Percentiles rank a stretch among this genome's conserved stretches.
Evolutionary conservation across 2,888 invertebrate species (phyloP).

Genomic region (Cartodere bifasciata): DNA sequence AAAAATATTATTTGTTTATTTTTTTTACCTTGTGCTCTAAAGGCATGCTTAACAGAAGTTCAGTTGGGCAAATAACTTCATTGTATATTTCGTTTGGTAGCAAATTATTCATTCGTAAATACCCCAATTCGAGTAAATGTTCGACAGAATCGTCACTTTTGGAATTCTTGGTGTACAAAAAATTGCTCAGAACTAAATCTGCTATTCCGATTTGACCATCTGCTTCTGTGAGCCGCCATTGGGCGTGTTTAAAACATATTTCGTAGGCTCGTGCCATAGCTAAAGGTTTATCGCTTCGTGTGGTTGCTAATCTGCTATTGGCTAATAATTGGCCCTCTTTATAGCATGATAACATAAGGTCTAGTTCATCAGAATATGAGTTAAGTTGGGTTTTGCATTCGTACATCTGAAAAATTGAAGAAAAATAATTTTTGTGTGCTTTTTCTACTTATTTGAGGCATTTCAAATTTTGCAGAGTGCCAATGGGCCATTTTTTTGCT

Average conservation of each 20-base stretch:
- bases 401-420: slow-evolving; percentile 45
- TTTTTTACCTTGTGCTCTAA: slow-evolving; percentile 72
- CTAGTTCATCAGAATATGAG: slow-evolving; percentile 82
- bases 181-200: slow-evolving; percentile 89
- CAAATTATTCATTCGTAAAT: slow-evolving; percentile 88
- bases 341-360: slow-evolving; percentile 89
- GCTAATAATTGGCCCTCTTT: slow-evolving; percentile 62
- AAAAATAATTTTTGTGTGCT: no score
- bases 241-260: slow-evolving; percentile 96
- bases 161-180: slow-evolving; percentile 93
- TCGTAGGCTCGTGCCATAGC: slow-evolving; percentile 76
- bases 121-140: slow-evolving; percentile 91
- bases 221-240: slow-evolving; percentile 94
- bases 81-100: slow-evolving; percentile 89
- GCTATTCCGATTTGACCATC: slow-evolving; percentile 98
- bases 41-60: slow-evolving; percentile 75
- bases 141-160: slow-evolving; percentile 96
- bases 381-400: slow-evolving; percentile 83
- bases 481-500: no score
- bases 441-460: no score
- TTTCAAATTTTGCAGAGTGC: slow-evolving; percentile 1
- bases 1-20: neutral
- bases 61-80: slow-evolving; percentile 70
- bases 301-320: slow-evolving; percentile 46
- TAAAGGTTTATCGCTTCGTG: slow-evolving; percentile 55